These are phyloP conservation scores for Styela clava DNA, from an alignment of 23 tunicate genomes.

Conservation along the genomic window DNA sequence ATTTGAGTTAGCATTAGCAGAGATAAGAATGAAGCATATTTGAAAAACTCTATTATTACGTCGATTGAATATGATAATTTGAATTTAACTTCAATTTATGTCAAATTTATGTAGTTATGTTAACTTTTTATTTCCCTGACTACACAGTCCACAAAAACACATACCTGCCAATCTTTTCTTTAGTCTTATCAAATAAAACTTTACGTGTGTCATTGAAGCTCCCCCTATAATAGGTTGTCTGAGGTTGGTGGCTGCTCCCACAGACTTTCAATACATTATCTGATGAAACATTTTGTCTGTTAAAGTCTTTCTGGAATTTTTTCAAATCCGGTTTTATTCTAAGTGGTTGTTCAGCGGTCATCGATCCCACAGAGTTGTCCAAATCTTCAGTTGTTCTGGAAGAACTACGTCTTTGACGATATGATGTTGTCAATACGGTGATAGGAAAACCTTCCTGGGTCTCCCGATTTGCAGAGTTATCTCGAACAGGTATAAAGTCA, in stretches of 20 bases:
- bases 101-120: no score
- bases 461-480: neutral
- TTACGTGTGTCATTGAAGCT: slow-evolving; percentile 27
- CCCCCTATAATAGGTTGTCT: neutral
- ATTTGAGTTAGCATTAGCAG: no score
- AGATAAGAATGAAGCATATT: no score
- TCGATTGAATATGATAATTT: no score
- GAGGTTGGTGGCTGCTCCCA: neutral
- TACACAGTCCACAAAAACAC: no score
- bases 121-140: no score
- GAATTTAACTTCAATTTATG: no score
- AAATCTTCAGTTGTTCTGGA: neutral
- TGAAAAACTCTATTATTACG: no score
- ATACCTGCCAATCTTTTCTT: neutral
- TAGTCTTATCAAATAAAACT: slow-evolving; percentile 1
- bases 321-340: slow-evolving; percentile 19
- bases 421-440: neutral
- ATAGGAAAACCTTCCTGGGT: slow-evolving; percentile 14
- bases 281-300: neutral
- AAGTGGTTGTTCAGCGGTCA: neutral
- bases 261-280: no score
- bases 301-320: neutral
- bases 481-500: no score
- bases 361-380: no score
- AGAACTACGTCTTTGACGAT: neutral